Conservation (phyloP, 2,113 vertebrate species). For the Nycticorax nycticorax region DNA sequence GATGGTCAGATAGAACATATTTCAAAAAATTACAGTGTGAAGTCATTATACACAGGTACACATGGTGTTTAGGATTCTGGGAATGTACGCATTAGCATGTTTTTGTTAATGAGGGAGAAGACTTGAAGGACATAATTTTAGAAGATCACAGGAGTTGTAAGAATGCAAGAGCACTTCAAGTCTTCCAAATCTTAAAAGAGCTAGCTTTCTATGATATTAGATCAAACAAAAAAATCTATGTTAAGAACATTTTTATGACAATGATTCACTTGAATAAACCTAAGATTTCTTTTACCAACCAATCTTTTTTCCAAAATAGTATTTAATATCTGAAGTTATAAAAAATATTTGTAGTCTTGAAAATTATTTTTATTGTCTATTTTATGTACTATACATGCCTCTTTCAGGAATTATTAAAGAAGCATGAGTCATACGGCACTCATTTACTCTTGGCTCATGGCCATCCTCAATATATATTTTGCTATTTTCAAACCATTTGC, state of each 20-base stretch:
- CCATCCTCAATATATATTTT: constrained; percentile 67
- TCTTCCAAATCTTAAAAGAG: constrained; percentile 46
- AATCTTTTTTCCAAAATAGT: constrained; percentile 72
- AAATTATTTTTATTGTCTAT: constrained; percentile 76
- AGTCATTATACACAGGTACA: not conserved
- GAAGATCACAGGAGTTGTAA: constrained; percentile 26
- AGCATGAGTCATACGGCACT: constrained; percentile 61
- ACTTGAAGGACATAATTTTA: constrained; percentile 27
- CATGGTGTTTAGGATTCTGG: not conserved
- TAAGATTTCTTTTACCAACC: constrained; percentile 67
- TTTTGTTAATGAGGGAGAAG: constrained; percentile 7
- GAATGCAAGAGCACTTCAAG: constrained; percentile 52
- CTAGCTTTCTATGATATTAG: constrained; percentile 47
- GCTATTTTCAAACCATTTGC: constrained; percentile 73
- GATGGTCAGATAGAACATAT: not conserved
- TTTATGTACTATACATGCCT: constrained; percentile 71
- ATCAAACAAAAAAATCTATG: constrained; percentile 62
- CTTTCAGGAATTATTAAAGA: constrained; percentile 73
- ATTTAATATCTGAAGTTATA: constrained; percentile 77
- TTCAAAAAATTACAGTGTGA: not conserved
- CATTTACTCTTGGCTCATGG: constrained; percentile 52
- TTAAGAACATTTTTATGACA: constrained; percentile 66
- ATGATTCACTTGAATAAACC: constrained; percentile 47
- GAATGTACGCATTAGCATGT: not conserved
- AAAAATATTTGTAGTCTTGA: constrained; percentile 81